A percentile compares a stretch with the other conserved stretches of the same genome.
These are phyloP conservation scores for Acanthosepion esculentum DNA, from an alignment of 2,888 invertebrate species.

Conservation along the genomic window DNA sequence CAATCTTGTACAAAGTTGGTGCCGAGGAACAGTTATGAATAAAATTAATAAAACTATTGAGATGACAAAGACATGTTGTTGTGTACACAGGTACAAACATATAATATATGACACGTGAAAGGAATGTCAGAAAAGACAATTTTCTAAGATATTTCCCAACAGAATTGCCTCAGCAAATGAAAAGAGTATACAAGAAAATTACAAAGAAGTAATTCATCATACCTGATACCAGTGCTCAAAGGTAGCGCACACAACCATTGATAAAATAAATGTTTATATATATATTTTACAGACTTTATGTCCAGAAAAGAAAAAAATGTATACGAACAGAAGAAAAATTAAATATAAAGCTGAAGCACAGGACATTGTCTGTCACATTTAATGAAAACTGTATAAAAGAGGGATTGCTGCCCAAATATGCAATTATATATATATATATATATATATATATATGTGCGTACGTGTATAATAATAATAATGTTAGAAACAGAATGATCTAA, in stretches of 20 bases:
- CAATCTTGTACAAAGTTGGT: background rate
- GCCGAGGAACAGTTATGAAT: background rate
- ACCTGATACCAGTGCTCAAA: background rate
- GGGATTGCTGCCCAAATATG: too few species aligned
- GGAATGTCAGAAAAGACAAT: background rate
- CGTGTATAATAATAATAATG: too few species aligned
- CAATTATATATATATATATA: too few species aligned
- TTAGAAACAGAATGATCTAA: too few species aligned
- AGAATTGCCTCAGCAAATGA: background rate
- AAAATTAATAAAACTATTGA: background rate
- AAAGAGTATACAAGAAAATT: background rate
- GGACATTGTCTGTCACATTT: too few species aligned
- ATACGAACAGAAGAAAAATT: too few species aligned
- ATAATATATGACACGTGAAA: background rate
- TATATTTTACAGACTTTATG: background rate
- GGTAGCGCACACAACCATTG: background rate
- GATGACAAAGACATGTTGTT: background rate
- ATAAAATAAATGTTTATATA: constrained; percentile 4
- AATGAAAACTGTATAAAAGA: too few species aligned
- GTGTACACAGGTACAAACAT: background rate
- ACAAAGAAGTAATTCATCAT: background rate
- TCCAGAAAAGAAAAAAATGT: too few species aligned
- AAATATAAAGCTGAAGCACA: too few species aligned
- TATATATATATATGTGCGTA: too few species aligned
- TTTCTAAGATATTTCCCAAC: background rate